Base-by-base conservation (phyloP, 2,797 vertebrate genomes). In the Apogon hyalosoma region DNA sequence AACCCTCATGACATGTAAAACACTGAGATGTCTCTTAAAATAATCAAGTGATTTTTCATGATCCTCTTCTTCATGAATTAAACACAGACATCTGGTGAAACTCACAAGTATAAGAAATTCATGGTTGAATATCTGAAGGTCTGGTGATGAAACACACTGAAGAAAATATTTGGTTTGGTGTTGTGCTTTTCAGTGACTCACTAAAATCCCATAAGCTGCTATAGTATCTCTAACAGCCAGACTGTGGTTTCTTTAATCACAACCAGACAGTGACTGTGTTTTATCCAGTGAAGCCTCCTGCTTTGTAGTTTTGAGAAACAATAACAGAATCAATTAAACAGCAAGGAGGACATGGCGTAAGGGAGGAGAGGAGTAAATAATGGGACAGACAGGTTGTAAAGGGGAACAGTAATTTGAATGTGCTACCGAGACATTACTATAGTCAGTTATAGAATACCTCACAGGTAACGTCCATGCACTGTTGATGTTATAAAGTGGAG, bases 221-320 rank as follows among this genome's bases (percentile, higher is more conserved):
- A 80, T 83, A 86, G 86, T 92, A 93, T 94, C 92, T 94, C 87
- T 55, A 86, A 84, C 79, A 68, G 84, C 86, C 92, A 94, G 92
- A 83, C 86, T 38, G 18, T 74, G 63, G 72, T 86, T 86, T 67
- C 83, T 86, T 87, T 92, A 85, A 92, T 93, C 89, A 87, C 85
- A 83, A 80, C 83, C 65, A 80, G 86, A 86, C 86, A 84, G 80
- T 70, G 75, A 82, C 75, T 84, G 69, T 74, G 85, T 91, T 88
- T 91, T 80, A 87, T 88, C 82, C 88, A 54, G 69, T 54, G 49
- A 83, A 87, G 85, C 80, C 57, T 81, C 67, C 63, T 69, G 63
- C 82, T 80, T 89, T 73, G 72, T 86, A 79, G 73, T 88, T 89
- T 75, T 68, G 57, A 66, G 77, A 89, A 89, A 85, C 79, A 90